Evolutionary conservation across 2,888 invertebrate species (phyloP), one percentile per base, ranked within the genome.

Genomic region (Troides helena): DNA sequence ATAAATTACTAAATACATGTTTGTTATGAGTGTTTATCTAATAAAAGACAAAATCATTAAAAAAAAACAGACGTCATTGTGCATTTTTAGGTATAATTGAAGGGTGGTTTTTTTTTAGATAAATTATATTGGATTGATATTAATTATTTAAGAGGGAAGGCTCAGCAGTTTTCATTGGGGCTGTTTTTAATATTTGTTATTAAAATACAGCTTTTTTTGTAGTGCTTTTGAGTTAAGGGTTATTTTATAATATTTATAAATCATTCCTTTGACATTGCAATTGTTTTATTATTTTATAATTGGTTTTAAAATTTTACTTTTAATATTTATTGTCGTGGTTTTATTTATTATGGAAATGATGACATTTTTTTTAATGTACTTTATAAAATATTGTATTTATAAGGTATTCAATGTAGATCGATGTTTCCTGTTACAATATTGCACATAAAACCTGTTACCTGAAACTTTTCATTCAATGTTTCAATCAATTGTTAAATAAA

Each of bases 381-480:
- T 25, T 59, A 30, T 25, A 59, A 25, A 2, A 8, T 46, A 46
- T 46, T 62, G 72, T 71, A 71, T 68, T 73, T 66, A 67, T 71
- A 60, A 23, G 14, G 0, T 25, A 30, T 30, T 60, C 30, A n/a
- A 43, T 61, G 39, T 39, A 18, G 57, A 21, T 57, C n/a, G 61
- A 60, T 62, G 62, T 53, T 36, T 70, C 56, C 53, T 68, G 65
- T 72, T 72, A 70, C 56, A 74, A 69, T 69, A 67, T 50, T 67
- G 68, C 70, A 62, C 65, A 64, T 46, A 67, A 61, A 65, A 58
- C 63, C 69, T 71, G 67, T 67, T 39, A 61, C 59, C 18, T 25
- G 59, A 70, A 68, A 75, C 71, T 71, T 75, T 75, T 72, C 76
- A 73, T 73, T 82, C 39, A 56, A 65, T 69, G 43, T 57, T 25